Percentiles rank a stretch among this genome's conserved stretches.
phyloP scores from a whole-genome alignment of 2,113 vertebrate species.

The Formicarius rufipectus region DNA sequence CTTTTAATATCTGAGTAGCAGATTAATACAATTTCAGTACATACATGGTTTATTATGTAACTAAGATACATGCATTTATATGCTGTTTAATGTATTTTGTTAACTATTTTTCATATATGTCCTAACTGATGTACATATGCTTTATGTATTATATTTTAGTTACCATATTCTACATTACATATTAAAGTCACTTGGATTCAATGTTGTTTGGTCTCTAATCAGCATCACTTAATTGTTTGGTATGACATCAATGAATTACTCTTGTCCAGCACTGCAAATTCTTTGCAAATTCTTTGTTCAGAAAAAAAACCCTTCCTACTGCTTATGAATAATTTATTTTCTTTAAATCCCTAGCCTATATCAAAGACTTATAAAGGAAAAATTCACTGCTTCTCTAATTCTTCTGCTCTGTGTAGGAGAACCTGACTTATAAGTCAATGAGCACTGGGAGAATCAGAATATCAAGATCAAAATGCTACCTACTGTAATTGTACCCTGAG shows the following conservation, averaged over 20 bases:
- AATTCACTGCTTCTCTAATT: not conserved
- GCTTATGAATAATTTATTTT: not conserved
- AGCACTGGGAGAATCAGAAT: not conserved
- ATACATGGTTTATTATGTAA: not conserved
- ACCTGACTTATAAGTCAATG: not conserved
- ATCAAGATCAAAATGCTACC: not conserved
- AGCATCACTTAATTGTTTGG: not conserved
- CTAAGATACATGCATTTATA: constrained; percentile 32
- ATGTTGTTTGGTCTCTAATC: not conserved
- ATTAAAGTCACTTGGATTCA: constrained; percentile 57
- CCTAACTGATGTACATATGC: constrained; percentile 44
- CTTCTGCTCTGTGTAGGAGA: not conserved
- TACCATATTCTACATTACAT: constrained; percentile 34
- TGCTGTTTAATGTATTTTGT: constrained; percentile 31
- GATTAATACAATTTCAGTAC: not conserved
- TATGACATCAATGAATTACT: not conserved
- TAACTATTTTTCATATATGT: constrained; percentile 56
- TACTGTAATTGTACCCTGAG: not conserved
- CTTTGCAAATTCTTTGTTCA: not conserved
- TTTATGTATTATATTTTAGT: constrained; percentile 60
- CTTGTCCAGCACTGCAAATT: not conserved
- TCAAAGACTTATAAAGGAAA: not conserved
- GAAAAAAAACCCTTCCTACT: not conserved
- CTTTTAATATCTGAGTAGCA: not conserved
- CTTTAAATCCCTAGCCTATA: not conserved